Conservation (phyloP, 2,888 invertebrate genomes). For the Drymonia ruficornis region DNA sequence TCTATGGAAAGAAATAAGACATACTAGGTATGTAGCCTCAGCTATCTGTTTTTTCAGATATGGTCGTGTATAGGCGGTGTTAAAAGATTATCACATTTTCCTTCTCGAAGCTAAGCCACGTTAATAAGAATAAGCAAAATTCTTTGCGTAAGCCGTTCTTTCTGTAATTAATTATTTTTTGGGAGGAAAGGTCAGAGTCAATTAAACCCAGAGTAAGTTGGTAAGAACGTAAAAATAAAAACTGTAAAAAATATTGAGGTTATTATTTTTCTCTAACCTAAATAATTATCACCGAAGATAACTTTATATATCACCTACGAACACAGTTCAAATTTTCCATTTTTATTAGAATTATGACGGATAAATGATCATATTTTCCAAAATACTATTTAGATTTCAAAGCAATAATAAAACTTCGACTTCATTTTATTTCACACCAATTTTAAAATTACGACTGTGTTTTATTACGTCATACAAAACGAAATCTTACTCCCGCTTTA, state of each 20-base stretch:
- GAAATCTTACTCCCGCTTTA: not conserved
- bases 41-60: no score
- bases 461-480: not conserved
- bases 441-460: not conserved
- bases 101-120: constrained; percentile 5
- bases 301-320: no score
- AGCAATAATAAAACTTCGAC: no score
- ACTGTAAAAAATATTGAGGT: not conserved
- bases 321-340: no score
- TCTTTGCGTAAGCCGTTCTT: constrained; percentile 13
- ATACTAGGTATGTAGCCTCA: no score
- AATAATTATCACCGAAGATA: no score
- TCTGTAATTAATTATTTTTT: constrained; percentile 13
- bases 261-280: no score
- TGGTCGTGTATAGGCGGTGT: not conserved
- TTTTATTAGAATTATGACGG: no score
- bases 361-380: no score
- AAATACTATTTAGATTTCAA: no score
- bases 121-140: constrained; percentile 11
- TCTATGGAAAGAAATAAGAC: no score
- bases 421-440: no score
- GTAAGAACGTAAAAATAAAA: not conserved
- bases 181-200: constrained; percentile 10
- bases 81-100: constrained; percentile 16
- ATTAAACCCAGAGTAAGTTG: not conserved